These are phyloP conservation scores for Apodemus agrarius DNA, from an alignment of 2,797 vertebrate genomes.

Conservation along the genomic window DNA sequence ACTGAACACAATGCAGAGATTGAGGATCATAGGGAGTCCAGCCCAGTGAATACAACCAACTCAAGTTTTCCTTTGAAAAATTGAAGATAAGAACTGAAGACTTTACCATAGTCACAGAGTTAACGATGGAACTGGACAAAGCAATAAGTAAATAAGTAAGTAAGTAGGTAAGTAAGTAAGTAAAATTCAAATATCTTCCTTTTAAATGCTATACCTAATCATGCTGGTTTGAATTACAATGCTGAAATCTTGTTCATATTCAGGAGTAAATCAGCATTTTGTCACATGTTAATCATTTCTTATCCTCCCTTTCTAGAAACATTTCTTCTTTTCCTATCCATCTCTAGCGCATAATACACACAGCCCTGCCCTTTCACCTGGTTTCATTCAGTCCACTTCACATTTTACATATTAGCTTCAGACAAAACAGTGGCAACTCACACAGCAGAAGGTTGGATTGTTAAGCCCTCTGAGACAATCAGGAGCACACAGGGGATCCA, in stretches of 20 bases:
- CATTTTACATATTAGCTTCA: neutral
- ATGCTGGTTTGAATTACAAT: neutral
- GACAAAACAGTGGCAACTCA: neutral
- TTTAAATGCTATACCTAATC: neutral
- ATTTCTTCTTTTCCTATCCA: neutral
- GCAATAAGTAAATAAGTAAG: neutral
- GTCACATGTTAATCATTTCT: neutral
- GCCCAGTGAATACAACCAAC: neutral
- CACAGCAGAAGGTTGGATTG: neutral
- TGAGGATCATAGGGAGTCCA: neutral
- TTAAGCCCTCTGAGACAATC: neutral
- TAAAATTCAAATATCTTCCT: neutral
- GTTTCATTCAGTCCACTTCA: neutral
- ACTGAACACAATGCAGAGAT: neutral
- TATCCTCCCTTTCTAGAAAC: neutral
- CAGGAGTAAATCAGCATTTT: neutral
- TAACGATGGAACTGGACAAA: neutral
- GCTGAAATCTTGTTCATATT: neutral
- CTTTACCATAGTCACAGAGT: neutral
- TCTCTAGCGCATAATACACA: fast-evolving
- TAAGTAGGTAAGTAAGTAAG: neutral
- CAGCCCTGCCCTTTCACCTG: neutral
- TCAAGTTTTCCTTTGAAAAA: neutral
- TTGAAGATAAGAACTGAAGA: neutral
- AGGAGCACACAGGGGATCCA: neutral